Evolutionary conservation across 2,888 invertebrate genomes (phyloP), one percentile per base, ranked within the genome.

Genomic region (Meta bourneti): DNA sequence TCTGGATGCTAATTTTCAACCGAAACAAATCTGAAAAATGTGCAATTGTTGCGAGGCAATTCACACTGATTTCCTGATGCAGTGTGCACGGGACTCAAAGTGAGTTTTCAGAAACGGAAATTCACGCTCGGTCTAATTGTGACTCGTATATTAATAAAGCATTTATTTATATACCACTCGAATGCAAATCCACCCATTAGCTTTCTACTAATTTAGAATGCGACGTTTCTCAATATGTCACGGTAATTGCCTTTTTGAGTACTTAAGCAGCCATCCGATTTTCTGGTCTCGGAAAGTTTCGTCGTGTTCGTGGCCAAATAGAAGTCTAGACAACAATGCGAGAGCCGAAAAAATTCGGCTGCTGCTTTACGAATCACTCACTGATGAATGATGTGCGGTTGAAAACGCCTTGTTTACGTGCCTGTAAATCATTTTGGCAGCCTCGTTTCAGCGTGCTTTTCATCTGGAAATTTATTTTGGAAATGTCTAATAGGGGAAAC

Each of bases 91-190:
- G 54, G 54, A 52, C 9, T 61, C 1, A 6, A 61, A 79, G 34
- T 54, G 54, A 61, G 54, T 34, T 79, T 79, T 61, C 54, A 34
- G 61, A 13, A 79, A 61, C 54, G 61, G n/a, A 79, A 79, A 61
- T 79, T 69, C 54, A 69, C 79, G 79, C 79, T 79, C 6, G 34
- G 79, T 16, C 79, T 34, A 61, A 61, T 34, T 61, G 61, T 79
- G 34, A 19, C 51, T 49, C 34, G 61, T 79, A 54, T 20, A 79
- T 79, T 61, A 79, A 79, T 79, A 61, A 61, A 61, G 61, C 61
- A 79, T 79, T 79, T 79, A 79, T 79, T 79, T 79, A 79, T 61
- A 61, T 61, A 61, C 34, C 79, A 20, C 79, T 61, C 34, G 11
- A 61, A 79, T 49, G 54, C 16, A 20, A 79, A 16, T 34, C 20